phyloP scores from a whole-genome alignment of 2,888 invertebrate genomes.

The Ochropleura plecta region DNA sequence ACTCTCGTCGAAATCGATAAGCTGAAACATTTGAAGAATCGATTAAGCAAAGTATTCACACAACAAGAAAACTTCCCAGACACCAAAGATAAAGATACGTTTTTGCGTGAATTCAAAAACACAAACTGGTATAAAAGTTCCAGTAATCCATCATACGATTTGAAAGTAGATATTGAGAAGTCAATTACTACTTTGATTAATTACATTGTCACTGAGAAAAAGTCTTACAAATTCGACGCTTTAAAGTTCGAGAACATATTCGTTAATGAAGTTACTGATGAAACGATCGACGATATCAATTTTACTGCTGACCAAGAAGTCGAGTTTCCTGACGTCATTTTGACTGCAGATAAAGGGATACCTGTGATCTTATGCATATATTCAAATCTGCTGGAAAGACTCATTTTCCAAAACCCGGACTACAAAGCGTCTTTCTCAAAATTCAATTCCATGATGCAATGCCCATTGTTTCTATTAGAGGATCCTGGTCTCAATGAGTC shows the following conservation, averaged over 20 bases:
- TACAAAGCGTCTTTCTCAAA: slow-evolving; percentile 53
- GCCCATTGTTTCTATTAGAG: slow-evolving; percentile 72
- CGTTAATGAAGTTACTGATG: slow-evolving; percentile 60
- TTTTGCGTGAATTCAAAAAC: slow-evolving; percentile 46
- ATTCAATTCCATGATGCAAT: slow-evolving; percentile 71
- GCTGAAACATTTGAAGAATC: slow-evolving; percentile 35
- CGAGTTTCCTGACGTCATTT: slow-evolving; percentile 75
- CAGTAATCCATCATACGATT: slow-evolving; percentile 16
- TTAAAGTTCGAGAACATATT: slow-evolving; percentile 70
- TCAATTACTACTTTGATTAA: slow-evolving; percentile 73
- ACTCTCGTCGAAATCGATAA: slow-evolving; percentile 64
- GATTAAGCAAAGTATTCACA: slow-evolving; percentile 6
- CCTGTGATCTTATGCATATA: slow-evolving; percentile 72
- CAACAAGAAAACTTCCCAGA: slow-evolving; percentile 17
- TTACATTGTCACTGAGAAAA: slow-evolving; percentile 71
- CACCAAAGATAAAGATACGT: slow-evolving; percentile 17
- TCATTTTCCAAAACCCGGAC: slow-evolving; percentile 46
- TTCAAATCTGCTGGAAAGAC: slow-evolving; percentile 70
- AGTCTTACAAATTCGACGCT: slow-evolving; percentile 73
- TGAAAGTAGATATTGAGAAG: slow-evolving; percentile 70
- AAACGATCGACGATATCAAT: slow-evolving; percentile 66
- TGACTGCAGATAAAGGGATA: slow-evolving; percentile 73
- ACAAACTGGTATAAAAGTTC: slow-evolving; percentile 69
- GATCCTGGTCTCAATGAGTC: slow-evolving; percentile 71
- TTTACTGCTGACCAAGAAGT: slow-evolving; percentile 72